These are phyloP conservation scores for Euplagia quadripunctaria DNA, from an alignment of 2,888 invertebrate species.

Conservation along the genomic window DNA sequence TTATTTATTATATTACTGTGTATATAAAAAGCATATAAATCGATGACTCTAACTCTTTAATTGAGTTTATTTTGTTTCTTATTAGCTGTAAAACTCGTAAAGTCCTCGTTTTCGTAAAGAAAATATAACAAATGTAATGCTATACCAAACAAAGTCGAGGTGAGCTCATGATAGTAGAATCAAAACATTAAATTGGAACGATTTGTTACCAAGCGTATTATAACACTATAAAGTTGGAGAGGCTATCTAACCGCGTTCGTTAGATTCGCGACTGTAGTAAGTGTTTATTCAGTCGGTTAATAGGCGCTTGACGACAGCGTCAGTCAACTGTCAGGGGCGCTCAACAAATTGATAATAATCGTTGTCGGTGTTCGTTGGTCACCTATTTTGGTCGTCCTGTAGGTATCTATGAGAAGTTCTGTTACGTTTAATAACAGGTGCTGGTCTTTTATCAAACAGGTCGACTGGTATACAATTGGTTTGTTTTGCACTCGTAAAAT, in stretches of 20 bases:
- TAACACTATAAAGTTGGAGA: conserved; percentile 24
- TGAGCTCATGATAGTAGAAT: conserved; percentile 6
- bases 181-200: conserved; percentile 25
- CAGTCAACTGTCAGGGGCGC: conserved; percentile 24
- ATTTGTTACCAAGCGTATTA: conserved; percentile 26
- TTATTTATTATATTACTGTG: no score
- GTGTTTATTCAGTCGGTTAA: conserved; percentile 31
- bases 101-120: background rate
- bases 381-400: conserved; percentile 20
- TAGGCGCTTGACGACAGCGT: conserved; percentile 36
- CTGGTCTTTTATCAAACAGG: background rate
- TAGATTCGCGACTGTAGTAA: conserved; percentile 6
- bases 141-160: background rate
- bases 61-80: no score
- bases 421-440: background rate
- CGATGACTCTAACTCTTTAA: no score
- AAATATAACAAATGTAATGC: background rate
- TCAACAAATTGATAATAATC: conserved; percentile 29
- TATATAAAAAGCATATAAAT: no score
- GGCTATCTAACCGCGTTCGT: conserved; percentile 9
- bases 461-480: no score
- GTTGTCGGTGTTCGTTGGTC: conserved; percentile 18
- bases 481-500: no score
- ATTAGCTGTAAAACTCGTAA: no score
- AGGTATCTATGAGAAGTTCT: background rate